Evolutionary conservation across 1,140 invertebrate genomes (phyloP).

Genomic region (Papilio dardanus): DNA sequence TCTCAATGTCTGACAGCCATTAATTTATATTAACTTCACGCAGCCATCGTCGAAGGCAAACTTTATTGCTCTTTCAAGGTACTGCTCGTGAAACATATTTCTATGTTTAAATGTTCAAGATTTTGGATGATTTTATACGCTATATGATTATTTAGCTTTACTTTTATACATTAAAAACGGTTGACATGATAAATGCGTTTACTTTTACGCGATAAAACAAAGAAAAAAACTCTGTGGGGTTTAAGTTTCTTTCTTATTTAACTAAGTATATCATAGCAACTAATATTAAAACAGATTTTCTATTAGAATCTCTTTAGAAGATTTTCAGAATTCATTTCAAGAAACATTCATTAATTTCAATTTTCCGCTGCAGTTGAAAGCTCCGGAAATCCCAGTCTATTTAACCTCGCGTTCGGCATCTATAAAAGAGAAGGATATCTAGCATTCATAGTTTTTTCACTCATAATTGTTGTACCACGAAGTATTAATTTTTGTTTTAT

Average conservation of each 20-base stretch:
- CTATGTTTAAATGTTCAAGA: background rate
- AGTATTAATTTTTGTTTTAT: too few species aligned
- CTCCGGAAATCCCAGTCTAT: slow-evolving; percentile 19
- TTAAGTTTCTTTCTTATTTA: too few species aligned
- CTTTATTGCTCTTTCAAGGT: background rate
- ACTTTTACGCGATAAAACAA: too few species aligned
- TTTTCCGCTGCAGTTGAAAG: background rate
- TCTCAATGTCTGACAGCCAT: background rate
- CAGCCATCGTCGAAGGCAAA: background rate
- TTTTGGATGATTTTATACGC: background rate
- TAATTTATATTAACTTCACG: slow-evolving; percentile 13
- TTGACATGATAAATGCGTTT: too few species aligned
- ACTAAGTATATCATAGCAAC: background rate
- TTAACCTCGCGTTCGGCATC: background rate
- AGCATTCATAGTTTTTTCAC: too few species aligned
- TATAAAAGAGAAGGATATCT: slow-evolving; percentile 17
- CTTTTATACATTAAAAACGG: too few species aligned
- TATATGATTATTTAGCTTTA: too few species aligned
- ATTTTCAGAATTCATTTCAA: slow-evolving; percentile 5
- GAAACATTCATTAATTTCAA: slow-evolving; percentile 15
- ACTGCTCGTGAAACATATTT: background rate
- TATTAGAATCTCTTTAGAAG: background rate
- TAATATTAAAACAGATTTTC: background rate
- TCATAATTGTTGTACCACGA: too few species aligned
- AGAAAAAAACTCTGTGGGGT: too few species aligned